phyloP scores from a whole-genome alignment of 2,797 vertebrate genomes.

The Hemibagrus guttatus region DNA sequence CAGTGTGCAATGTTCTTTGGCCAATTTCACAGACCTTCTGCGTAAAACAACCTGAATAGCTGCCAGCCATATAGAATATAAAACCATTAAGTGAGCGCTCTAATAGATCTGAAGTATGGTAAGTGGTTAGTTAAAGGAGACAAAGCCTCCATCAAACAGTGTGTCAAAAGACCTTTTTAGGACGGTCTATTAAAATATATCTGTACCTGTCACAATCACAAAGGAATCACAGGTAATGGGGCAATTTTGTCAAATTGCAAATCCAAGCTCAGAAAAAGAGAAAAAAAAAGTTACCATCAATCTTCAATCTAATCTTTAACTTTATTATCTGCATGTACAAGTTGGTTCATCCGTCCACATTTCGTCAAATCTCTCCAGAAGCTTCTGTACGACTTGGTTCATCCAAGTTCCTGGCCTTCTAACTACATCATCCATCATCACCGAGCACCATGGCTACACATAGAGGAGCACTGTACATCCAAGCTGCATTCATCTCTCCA shows the following conservation, averaged over 20 bases:
- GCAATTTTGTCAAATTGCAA: slow-evolving; percentile 34
- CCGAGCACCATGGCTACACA: neutral
- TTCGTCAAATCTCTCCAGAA: neutral
- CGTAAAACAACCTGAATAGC: slow-evolving; percentile 25
- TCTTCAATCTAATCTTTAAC: neutral
- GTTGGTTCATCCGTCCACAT: neutral
- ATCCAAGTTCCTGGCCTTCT: slow-evolving; percentile 13
- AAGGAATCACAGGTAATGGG: slow-evolving; percentile 8
- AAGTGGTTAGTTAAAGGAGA: slow-evolving; percentile 48
- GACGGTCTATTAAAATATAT: slow-evolving; percentile 38
- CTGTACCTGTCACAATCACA: slow-evolving; percentile 24
- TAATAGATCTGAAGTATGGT: slow-evolving; percentile 42
- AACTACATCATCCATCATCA: neutral
- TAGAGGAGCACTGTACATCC: slow-evolving; percentile 3
- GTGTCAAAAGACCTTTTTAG: slow-evolving; percentile 39
- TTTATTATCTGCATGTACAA: slow-evolving; percentile 10
- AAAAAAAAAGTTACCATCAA: slow-evolving; percentile 8
- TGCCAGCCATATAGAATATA: slow-evolving; percentile 18
- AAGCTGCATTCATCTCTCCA: slow-evolving; percentile 38
- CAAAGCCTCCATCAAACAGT: slow-evolving; percentile 42
- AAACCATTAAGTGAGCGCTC: slow-evolving; percentile 39
- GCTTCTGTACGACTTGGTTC: neutral
- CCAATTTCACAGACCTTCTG: slow-evolving; percentile 39
- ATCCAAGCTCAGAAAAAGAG: neutral
- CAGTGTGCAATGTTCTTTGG: slow-evolving; percentile 31